Evolutionary conservation across 1,140 invertebrate species (phyloP), one percentile per base, ranked within the genome.

Genomic region (Saccostrea glomerata): DNA sequence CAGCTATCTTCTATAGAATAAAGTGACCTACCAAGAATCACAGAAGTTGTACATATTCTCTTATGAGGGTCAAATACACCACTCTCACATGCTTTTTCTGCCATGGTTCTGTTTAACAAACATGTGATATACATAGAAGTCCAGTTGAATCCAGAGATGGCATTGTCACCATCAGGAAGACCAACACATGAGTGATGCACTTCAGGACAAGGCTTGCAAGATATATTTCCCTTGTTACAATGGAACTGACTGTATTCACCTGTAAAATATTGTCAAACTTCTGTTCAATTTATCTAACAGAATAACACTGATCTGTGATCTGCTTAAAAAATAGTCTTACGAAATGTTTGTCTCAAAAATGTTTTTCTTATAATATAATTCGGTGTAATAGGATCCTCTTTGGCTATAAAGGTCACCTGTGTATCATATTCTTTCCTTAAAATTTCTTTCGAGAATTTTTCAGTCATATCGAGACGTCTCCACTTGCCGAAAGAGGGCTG

Each of bases 51-150:
- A 55, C 88, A 89, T n/a, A 40, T 60, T 60, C 56, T 89, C 47
- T 84, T 84, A 0, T 84, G 56, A 58, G 88, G 88, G 84, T 89
- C 86, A 89, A 89, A 89, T n/a, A 89, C 13, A 12, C 88, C 88
- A 4, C 55, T 66, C 25, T 86, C 23, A 84, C 88, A 89, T 23
- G 30, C 63, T 36, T 89, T 86, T n/a, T 86, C 88, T 47, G 47
- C 82, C 4, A 89, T 66, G 30, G 88, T 89, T 77, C 88, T 86
- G 82, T 89, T 89, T 63, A 63, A 40, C n/a, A 55, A 73, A 82
- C 88, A 89, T 6, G 54, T 84, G 4, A 89, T 66, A 84, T 89
- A 89, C 20, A 63, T n/a, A n/a, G 85, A n/a, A 6, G 85, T 86
- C 85, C 85, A 89, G 54, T 54, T 84, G 23, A 70, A 54, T 23